Percentiles rank a stretch among this genome's conserved stretches.
Evolutionary conservation across 1,140 invertebrate species (phyloP).

Genomic region (Bombus cullumanus): DNA sequence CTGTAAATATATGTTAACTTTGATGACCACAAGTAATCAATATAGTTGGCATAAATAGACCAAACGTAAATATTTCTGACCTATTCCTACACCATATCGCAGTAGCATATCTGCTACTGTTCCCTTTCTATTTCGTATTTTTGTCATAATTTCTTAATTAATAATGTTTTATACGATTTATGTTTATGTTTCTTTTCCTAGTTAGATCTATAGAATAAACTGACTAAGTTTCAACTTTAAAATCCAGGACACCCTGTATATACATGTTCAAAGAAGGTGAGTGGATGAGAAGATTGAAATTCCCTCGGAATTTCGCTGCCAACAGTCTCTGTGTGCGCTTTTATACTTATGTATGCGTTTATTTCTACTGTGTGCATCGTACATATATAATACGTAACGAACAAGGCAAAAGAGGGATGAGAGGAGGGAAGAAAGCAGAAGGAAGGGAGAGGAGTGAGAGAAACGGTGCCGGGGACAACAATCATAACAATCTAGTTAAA

Average conservation of each 20-base stretch:
- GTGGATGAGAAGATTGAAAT: conserved; percentile 20
- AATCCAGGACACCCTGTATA: not conserved
- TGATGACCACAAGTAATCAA: too few species aligned
- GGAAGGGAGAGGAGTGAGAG: conserved; percentile 18
- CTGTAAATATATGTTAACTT: too few species aligned
- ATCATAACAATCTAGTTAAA: conserved; percentile 82
- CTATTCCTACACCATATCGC: too few species aligned
- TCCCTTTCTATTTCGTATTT: too few species aligned
- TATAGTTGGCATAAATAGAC: too few species aligned
- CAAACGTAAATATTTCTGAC: too few species aligned
- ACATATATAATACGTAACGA: conserved; percentile 32
- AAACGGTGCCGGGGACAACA: conserved; percentile 74
- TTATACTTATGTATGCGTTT: conserved; percentile 17
- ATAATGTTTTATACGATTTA: too few species aligned
- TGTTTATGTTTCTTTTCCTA: too few species aligned
- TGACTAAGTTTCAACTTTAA: too few species aligned
- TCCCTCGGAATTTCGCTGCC: conserved; percentile 47
- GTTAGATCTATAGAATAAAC: too few species aligned
- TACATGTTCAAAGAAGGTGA: not conserved
- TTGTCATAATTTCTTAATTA: too few species aligned
- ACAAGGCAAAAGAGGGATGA: conserved; percentile 33
- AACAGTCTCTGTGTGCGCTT: conserved; percentile 30
- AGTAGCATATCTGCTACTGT: too few species aligned
- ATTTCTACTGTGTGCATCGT: conserved; percentile 18
- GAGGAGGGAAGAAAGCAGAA: not conserved